These are phyloP conservation scores for Yponomeuta sedellus DNA, from an alignment of 2,888 invertebrate genomes.

Conservation along the genomic window DNA sequence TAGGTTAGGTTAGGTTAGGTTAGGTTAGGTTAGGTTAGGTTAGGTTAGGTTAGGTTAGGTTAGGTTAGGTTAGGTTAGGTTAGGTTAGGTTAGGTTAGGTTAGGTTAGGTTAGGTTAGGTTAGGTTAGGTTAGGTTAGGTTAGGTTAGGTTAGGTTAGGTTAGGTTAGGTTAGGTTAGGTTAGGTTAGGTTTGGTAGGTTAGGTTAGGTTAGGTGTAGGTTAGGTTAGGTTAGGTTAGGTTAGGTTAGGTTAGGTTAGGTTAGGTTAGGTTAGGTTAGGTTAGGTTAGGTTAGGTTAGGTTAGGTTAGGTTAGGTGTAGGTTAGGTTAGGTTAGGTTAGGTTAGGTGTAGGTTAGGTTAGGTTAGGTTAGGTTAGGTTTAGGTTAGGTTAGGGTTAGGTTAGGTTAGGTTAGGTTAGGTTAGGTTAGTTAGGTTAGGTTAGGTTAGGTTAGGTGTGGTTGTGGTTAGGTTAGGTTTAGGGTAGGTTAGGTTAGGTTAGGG, in stretches of 20 bases:
- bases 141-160: slow-evolving; percentile 16
- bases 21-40: slow-evolving; percentile 29
- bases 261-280: slow-evolving; percentile 21
- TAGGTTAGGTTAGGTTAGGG: slow-evolving; percentile 20
- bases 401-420: slow-evolving; percentile 20
- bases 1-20: slow-evolving; percentile 22
- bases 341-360: slow-evolving; percentile 13
- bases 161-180: slow-evolving; percentile 23
- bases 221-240: slow-evolving; percentile 21
- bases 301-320: slow-evolving; percentile 21
- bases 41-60: slow-evolving; percentile 23
- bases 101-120: slow-evolving; percentile 18
- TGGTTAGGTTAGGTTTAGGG: slow-evolving; percentile 21
- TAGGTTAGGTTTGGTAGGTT: slow-evolving; percentile 31
- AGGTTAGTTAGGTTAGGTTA: slow-evolving; percentile 20
- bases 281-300: slow-evolving; percentile 21
- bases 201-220: slow-evolving; percentile 26
- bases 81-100: slow-evolving; percentile 23
- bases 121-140: slow-evolving; percentile 18
- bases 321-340: slow-evolving; percentile 21
- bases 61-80: slow-evolving; percentile 16
- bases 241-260: slow-evolving; percentile 21
- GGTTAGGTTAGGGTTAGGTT: slow-evolving; percentile 21
- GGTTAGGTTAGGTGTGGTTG: slow-evolving; percentile 19
- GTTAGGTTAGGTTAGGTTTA: slow-evolving; percentile 21